Evolutionary conservation across 2,888 invertebrate species (phyloP), one percentile per base, ranked within the genome.

Genomic region (Galerucella nymphaeae): DNA sequence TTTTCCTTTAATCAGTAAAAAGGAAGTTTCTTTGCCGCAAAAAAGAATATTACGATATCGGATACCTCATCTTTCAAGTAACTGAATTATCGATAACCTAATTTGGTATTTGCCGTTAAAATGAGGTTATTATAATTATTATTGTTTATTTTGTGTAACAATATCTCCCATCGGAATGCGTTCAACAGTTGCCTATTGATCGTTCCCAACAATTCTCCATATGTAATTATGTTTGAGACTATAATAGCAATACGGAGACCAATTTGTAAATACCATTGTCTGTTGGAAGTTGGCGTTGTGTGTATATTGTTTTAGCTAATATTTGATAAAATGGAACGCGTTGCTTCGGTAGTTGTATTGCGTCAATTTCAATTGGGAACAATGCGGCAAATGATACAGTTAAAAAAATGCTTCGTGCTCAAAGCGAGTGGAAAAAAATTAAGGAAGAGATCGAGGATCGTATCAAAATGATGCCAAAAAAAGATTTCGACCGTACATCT

Each of bases 211-310:
- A 55, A 72, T 67, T 67, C 62, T 20, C 50, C 42, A 68, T 66
- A 53, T 72, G 69, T 71, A 74, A 74, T 71, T 71, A 71, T 74
- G 74, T 72, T 66, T 65, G 68, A 62, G 48, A 59, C 69, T 72
- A 66, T 69, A 71, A 68, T 68, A 61, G 63, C 53, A 38, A 42
- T 41, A 62, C 23, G 48, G 66, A 71, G 63, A 70, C 70, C 66
- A 68, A 71, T 67, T 69, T 69, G 71, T 72, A 74, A 74, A 74
- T 71, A 74, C 66, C 69, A 62, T 66, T 69, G 68, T 68, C 69
- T 66, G 55, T 38, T 74, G 57, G 68, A 68, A 71, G 59, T 58
- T 45, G 30, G 65, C 61, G 61, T 53, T 69, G 69, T 62, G 69
- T 62, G 53, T 30, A 10, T 69, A n/a, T 41, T 55, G 62, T 69